Conservation (phyloP, 2,888 invertebrate genomes). For the Agriopis leucophaearia region DNA sequence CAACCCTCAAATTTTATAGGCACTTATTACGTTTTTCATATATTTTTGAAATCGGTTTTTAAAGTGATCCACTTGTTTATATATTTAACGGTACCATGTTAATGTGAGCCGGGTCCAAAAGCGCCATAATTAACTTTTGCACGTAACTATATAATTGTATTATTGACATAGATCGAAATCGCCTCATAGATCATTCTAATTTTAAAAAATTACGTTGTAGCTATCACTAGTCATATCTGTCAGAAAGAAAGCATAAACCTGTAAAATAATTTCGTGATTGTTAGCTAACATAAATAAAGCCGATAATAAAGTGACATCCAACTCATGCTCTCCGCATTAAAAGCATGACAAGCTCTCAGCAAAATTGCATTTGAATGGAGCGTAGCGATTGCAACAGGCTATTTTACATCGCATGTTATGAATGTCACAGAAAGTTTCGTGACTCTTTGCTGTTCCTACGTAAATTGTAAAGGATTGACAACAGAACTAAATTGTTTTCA, state of each 20-base stretch:
- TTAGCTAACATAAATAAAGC: constrained; percentile 1
- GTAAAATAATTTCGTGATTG: not conserved
- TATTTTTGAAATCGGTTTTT: too few relatives aligned
- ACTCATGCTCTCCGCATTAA: constrained; percentile 23
- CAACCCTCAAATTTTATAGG: too few relatives aligned
- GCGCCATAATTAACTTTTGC: too few relatives aligned
- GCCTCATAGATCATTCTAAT: too few relatives aligned
- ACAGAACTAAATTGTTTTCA: constrained; percentile 38
- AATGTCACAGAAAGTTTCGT: constrained; percentile 41
- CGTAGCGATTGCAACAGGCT: constrained; percentile 43
- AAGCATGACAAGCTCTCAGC: constrained; percentile 28
- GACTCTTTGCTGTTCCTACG: constrained; percentile 37
- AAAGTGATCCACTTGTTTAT: too few relatives aligned
- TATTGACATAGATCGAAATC: too few relatives aligned
- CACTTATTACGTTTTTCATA: too few relatives aligned
- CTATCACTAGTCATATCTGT: too few relatives aligned
- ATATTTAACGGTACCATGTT: too few relatives aligned
- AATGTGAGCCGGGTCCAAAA: too few relatives aligned
- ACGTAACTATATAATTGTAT: too few relatives aligned
- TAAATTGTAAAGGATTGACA: constrained; percentile 39
- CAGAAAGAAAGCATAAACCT: not conserved
- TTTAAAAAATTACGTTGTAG: too few relatives aligned
- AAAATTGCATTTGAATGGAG: constrained; percentile 39
- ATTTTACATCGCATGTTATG: constrained; percentile 42
- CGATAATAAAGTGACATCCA: constrained; percentile 17